Evolutionary conservation across 2,888 invertebrate species (phyloP).

Genomic region (Drosophila percnosoma): DNA sequence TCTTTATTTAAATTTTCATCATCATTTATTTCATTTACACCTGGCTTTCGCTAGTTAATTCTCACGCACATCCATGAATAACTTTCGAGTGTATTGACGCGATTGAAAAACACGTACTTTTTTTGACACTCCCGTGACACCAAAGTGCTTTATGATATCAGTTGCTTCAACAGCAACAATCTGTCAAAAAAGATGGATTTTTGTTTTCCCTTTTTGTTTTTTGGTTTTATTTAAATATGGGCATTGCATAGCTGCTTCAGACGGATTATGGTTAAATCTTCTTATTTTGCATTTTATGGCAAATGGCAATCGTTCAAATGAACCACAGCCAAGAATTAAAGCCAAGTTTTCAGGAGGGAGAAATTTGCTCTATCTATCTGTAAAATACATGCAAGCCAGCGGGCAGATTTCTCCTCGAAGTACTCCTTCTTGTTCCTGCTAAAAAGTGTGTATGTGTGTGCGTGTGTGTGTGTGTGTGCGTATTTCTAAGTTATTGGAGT

Average conservation of each 20-base stretch:
- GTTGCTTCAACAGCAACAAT: background rate
- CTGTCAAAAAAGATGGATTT: background rate
- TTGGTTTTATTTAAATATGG: background rate
- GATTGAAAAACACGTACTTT: background rate
- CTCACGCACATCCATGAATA: background rate
- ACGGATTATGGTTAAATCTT: background rate
- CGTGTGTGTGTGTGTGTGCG: constrained; percentile 3
- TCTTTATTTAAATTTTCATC: background rate
- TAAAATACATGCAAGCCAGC: constrained; percentile 46
- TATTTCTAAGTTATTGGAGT: constrained; percentile 58
- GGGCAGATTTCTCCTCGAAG: constrained; percentile 16
- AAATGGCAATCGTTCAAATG: background rate
- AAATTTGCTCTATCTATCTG: constrained; percentile 12
- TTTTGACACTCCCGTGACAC: background rate
- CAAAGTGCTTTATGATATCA: background rate
- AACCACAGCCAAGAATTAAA: constrained; percentile 1
- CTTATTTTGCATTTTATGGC: background rate
- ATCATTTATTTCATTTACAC: constrained; percentile 8
- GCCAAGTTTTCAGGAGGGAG: constrained; percentile 9
- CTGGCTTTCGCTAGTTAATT: background rate
- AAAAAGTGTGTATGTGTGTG: background rate
- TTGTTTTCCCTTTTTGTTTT: background rate
- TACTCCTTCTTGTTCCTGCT: background rate
- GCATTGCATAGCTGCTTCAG: background rate
- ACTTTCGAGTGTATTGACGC: background rate